Percentiles rank a stretch among this genome's conserved stretches.
Conservation (phyloP, 2,113 vertebrate species). For the Protobothrops mucrosquamatus region DNA sequence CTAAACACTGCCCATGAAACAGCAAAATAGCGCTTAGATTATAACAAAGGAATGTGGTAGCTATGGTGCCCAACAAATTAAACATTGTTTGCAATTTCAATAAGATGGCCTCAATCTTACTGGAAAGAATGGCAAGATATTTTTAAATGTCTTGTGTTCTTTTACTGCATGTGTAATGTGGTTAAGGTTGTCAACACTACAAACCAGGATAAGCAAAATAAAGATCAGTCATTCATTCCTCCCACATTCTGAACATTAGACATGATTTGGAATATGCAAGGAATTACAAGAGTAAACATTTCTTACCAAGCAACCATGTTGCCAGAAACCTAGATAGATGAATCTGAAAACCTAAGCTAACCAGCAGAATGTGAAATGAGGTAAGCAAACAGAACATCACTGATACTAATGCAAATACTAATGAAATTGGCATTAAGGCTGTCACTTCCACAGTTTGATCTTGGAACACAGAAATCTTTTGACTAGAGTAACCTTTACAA, state of each 20-base stretch:
- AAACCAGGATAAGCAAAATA: not conserved
- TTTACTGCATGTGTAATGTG: not conserved
- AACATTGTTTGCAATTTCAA: not conserved
- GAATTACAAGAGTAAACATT: not conserved
- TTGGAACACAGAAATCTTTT: not conserved
- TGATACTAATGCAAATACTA: not conserved
- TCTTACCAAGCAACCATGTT: not conserved
- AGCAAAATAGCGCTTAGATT: not conserved
- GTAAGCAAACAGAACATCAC: not conserved
- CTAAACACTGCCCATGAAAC: not conserved
- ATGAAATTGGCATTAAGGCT: not conserved
- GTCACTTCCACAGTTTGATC: not conserved
- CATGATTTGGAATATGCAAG: not conserved
- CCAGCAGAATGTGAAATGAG: not conserved
- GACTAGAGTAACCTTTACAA: not conserved
- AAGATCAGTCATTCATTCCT: too few species aligned
- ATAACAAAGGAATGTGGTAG: not conserved
- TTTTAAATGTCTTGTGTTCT: not conserved
- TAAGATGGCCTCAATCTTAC: not conserved
- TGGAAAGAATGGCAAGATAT: not conserved
- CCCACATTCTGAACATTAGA: not conserved
- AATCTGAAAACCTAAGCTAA: not conserved
- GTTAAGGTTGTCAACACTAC: not conserved
- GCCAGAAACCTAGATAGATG: not conserved
- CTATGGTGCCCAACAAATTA: not conserved